These are phyloP conservation scores for Mus caroli DNA, from an alignment of 2,797 vertebrate species.

Conservation along the genomic window DNA sequence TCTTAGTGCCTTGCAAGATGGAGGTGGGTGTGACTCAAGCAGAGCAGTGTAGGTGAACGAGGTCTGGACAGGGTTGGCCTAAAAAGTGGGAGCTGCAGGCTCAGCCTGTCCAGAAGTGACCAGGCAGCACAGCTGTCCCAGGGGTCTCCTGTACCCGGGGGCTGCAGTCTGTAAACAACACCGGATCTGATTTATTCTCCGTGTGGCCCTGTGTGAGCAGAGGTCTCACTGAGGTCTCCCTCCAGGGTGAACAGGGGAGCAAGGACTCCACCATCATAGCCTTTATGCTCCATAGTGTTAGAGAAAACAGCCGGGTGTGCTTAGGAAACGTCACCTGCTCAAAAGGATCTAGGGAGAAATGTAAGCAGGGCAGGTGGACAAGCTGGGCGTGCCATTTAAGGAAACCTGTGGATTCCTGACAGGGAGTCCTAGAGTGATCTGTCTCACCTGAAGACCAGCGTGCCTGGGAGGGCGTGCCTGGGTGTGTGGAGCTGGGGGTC, in stretches of 20 bases:
- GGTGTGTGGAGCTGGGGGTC: not conserved
- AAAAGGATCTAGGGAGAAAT: not conserved
- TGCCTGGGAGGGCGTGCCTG: not conserved
- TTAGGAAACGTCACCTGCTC: not conserved
- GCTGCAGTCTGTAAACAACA: not conserved
- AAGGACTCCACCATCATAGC: not conserved
- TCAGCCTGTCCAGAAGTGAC: not conserved
- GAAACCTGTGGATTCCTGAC: not conserved
- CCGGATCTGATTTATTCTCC: not conserved
- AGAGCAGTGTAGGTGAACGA: not conserved
- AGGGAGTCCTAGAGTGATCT: not conserved
- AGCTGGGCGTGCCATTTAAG: not conserved
- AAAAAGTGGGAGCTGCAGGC: too few relatives aligned
- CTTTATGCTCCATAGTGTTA: not conserved
- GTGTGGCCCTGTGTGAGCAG: accelerated
- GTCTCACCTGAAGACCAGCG: not conserved
- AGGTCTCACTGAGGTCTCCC: not conserved
- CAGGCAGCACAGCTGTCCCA: accelerated
- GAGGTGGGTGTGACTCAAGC: not conserved
- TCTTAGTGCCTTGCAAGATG: too few relatives aligned
- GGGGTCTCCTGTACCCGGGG: not conserved
- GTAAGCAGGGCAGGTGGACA: too few relatives aligned
- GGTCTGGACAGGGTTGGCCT: not conserved
- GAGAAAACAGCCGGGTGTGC: not conserved
- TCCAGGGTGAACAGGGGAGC: not conserved